Base-by-base conservation (phyloP, 2,888 invertebrate genomes). In the Caenorhabditis becei region DNA sequence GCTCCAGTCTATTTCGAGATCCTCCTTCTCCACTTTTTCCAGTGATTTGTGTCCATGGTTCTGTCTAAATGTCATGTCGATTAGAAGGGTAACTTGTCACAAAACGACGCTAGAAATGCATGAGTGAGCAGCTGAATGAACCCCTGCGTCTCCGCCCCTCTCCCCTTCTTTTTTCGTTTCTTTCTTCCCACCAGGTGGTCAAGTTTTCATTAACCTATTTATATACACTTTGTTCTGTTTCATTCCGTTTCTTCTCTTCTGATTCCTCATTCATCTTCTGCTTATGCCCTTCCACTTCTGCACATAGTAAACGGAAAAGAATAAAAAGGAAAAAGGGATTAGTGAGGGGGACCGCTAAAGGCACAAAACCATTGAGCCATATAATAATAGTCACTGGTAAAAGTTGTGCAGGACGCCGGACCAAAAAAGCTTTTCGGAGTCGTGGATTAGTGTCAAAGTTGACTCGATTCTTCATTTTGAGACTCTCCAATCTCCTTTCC, bases 281-380 rank as follows among this genome's bases (percentile, higher is more conserved):
- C 37, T 53, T 65, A 26, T 67, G 14, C 24, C 5, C 41, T 24
- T 67, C 49, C 59, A 51, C 20, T 58, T 47, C 47, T 56, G 59
- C 20, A n/a, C n/a, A 70, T 56, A 35, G 56, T 35, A 56, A 18
- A 4, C 18, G 26, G 53, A n/a, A 26, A 54, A 26, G 23, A 16
- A 51, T 59, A 59, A 47, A 32, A 44, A 28, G 62, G 54, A 63
- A 49, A 49, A 65, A 56, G 65, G 47, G 74, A 63, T 74, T 65
- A 71, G 71, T 71, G 62, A 56, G 62, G 37, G 61, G 53, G 41
- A 14, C 41, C 24, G 41, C 35, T 51, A 59, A 66, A 35, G 59
- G 51, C 65, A 49, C 65, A 77, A 77, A 77, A 62, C 77, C 77
- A 77, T 77, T 77, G 77, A 77, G 77, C 77, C 77, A 70, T 77